phyloP scores from a whole-genome alignment of 2,888 invertebrate genomes.

The Spisula subtruncata region DNA sequence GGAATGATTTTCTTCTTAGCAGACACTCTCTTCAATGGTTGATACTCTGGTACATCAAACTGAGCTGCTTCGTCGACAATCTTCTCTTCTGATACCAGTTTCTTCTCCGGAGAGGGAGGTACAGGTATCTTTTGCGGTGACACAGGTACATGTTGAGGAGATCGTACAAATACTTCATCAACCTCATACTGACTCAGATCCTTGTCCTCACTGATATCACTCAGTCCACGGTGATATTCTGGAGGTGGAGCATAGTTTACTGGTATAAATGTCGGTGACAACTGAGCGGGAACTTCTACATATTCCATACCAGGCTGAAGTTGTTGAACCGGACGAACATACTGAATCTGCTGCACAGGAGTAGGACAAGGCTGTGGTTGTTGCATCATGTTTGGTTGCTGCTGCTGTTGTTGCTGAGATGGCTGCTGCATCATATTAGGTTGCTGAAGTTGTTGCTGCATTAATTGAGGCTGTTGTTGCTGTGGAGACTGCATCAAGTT shows the following conservation, averaged over 20 bases:
- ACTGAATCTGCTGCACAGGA: conserved; percentile 40
- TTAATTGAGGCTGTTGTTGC: no score
- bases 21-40: conserved; percentile 23
- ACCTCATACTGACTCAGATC: not conserved
- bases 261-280: conserved; percentile 1
- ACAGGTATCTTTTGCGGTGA: not conserved
- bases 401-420: not conserved
- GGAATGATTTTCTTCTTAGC: not conserved
- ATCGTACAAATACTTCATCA: not conserved
- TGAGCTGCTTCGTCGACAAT: not conserved
- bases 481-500: not conserved
- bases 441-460: not conserved
- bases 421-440: not conserved
- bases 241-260: not conserved
- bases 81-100: not conserved
- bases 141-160: not conserved
- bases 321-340: conserved; percentile 37
- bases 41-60: not conserved
- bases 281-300: conserved; percentile 24
- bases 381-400: no score
- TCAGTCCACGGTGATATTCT: conserved; percentile 34
- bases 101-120: not conserved
- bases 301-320: conserved; percentile 7
- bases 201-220: conserved; percentile 29
- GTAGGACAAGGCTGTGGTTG: conserved; percentile 11